Conservation (phyloP, 1,140 invertebrate species). For the Drosophila asahinai region DNA sequence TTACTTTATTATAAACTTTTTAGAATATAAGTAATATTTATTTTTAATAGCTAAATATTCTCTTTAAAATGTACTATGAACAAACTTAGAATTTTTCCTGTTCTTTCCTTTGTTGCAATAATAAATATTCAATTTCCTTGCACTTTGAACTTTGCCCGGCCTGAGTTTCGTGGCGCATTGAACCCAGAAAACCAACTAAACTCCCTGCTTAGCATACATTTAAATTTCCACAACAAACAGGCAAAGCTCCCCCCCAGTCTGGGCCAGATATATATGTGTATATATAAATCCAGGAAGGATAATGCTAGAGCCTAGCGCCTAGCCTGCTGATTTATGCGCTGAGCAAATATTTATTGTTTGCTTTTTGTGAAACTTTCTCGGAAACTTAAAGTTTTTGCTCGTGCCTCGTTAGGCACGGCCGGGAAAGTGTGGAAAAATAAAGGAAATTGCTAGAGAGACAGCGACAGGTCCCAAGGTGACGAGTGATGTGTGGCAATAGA, state of each 20-base stretch:
- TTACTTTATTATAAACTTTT: too few relatives aligned
- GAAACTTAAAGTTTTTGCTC: slow-evolving; percentile 37
- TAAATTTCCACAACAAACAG: slow-evolving; percentile 72
- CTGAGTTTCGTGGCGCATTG: slow-evolving; percentile 24
- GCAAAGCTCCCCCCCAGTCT: slow-evolving; percentile 36
- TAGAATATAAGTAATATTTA: neutral
- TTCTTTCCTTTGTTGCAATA: slow-evolving; percentile 8
- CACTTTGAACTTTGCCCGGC: slow-evolving; percentile 39
- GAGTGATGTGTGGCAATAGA: slow-evolving; percentile 19
- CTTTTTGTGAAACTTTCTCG: slow-evolving; percentile 40
- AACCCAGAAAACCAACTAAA: slow-evolving; percentile 26
- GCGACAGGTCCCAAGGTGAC: slow-evolving; percentile 15
- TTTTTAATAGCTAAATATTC: neutral
- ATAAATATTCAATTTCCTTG: slow-evolving; percentile 52
- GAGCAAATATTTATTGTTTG: slow-evolving; percentile 68
- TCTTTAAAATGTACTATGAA: neutral
- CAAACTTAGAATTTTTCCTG: neutral
- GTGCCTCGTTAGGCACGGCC: slow-evolving; percentile 33
- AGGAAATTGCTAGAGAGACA: slow-evolving; percentile 1
- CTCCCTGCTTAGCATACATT: slow-evolving; percentile 70
- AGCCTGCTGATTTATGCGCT: slow-evolving; percentile 74
- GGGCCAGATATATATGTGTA: slow-evolving; percentile 16
- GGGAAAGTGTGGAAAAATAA: slow-evolving; percentile 16
- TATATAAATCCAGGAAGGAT: slow-evolving; percentile 51
- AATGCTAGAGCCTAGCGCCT: slow-evolving; percentile 70